phyloP scores from a whole-genome alignment of 1,140 invertebrate genomes.

The Brachionus rubens region DNA sequence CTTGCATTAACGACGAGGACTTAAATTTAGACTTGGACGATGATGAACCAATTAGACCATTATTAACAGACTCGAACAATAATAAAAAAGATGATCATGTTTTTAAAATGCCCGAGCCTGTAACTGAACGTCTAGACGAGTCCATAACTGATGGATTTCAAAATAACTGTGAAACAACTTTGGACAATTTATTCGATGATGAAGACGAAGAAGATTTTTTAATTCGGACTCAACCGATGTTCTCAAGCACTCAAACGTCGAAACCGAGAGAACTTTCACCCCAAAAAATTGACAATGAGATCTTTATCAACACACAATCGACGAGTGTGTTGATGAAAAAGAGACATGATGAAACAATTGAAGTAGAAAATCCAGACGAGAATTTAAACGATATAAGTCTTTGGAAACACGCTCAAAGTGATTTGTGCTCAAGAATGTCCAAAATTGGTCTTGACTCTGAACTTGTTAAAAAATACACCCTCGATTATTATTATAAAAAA shows the following conservation, averaged over 20 bases:
- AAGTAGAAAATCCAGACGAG: background rate
- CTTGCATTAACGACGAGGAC: background rate
- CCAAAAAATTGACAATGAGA: background rate
- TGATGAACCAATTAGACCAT: background rate
- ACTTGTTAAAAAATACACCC: constrained; percentile 17
- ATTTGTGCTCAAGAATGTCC: background rate
- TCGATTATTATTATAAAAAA: constrained; percentile 45
- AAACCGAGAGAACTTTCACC: background rate
- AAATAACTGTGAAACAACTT: background rate
- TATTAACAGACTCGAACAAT: background rate
- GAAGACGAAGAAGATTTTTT: constrained; percentile 39
- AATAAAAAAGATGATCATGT: background rate
- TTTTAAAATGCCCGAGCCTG: background rate
- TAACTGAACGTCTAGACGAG: background rate
- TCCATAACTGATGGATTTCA: background rate
- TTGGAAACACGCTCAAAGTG: constrained; percentile 22
- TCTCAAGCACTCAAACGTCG: constrained; percentile 16
- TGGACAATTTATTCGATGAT: constrained; percentile 24
- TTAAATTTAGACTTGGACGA: constrained; percentile 23
- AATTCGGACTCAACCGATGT: constrained; percentile 32
- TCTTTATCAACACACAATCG: constrained; percentile 6
- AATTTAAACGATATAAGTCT: background rate
- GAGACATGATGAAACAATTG: background rate
- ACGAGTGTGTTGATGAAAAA: background rate
- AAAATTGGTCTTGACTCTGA: background rate